Base-by-base conservation (phyloP, 2,113 vertebrate genomes). In the Vidua macroura region DNA sequence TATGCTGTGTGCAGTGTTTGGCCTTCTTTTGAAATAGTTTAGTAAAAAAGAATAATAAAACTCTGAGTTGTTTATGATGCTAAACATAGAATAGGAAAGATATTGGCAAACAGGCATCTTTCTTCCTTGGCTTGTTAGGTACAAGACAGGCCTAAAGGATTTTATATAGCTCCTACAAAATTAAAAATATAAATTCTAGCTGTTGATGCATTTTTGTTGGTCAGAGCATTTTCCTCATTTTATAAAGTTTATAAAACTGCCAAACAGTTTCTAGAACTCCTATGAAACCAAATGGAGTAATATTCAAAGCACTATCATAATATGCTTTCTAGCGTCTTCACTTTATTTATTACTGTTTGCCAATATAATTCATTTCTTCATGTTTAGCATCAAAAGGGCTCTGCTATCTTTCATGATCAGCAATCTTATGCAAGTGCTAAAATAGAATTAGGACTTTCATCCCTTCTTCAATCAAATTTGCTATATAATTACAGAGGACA, bases 371-470 rank as follows among this genome's bases (percentile, higher is more conserved):
- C 0, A 28, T 88, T 81, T 53, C 17, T 63, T 64, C 35, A 22
- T 0, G 0, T 30, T 87, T 25, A 33, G 5, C 2, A 3, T 39
- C 2, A 5, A 72, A 86, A 69, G 13, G 10, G 12, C 11, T 68
- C 27, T 46, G 12, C 13, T 27, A 0, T 46, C 30, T 69, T 66
- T 20, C 46, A 60, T 1, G 5, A 22, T n/a, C 17, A 46, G 52
- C 59, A 64, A 62, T 30, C 12, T 53, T 51, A 66, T 1, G 14
- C 19, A 77, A 46, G 17, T 78, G 27, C 37, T 67, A 49, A 78
- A 16, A 25, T 9, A 74, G n/a, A 70, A 53, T 60, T 44, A 53
- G 23, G 39, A 78, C 31, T 87, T 51, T n/a, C 33, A 49, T 51
- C 9, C 9, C 25, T 58, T 78, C n/a, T 48, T 46, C 72, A 55